Percentiles rank a stretch among this genome's conserved stretches.
Evolutionary conservation across 2,888 invertebrate species (phyloP).

Genomic region (Harpalus rubripes): DNA sequence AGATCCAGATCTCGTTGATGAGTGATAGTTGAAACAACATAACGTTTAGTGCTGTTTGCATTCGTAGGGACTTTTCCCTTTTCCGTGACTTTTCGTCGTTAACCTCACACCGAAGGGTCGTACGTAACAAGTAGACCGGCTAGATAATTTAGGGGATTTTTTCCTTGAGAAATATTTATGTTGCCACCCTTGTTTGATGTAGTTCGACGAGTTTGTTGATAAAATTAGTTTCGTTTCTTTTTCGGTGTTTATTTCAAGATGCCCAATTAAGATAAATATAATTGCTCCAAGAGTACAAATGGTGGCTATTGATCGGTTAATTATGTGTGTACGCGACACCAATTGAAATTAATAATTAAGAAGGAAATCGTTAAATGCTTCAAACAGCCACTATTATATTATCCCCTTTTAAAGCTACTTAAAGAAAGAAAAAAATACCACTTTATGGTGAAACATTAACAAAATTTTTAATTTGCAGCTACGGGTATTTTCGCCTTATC

Average conservation of each 20-base stretch:
- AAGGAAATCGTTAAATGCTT: not conserved
- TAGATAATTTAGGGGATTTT: conserved; percentile 58
- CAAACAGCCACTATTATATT: not conserved
- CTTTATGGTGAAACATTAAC: too few relatives aligned
- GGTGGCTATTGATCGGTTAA: conserved; percentile 23
- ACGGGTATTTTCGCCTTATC: too few relatives aligned
- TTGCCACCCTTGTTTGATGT: conserved; percentile 61
- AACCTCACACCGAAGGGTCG: conserved; percentile 34
- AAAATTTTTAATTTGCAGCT: too few relatives aligned
- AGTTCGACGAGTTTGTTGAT: conserved; percentile 32
- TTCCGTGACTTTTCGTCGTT: conserved; percentile 57
- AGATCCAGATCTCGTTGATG: conserved; percentile 35
- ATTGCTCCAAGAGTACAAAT: conserved; percentile 26
- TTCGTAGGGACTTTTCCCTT: conserved; percentile 37
- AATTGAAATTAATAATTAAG: not conserved
- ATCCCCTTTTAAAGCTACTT: not conserved
- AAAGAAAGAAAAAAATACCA: too few relatives aligned
- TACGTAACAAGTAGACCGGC: conserved; percentile 32
- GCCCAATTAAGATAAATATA: conserved; percentile 48
- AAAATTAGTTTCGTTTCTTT: conserved; percentile 50
- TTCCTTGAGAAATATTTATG: conserved; percentile 56
- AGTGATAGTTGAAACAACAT: conserved; percentile 59
- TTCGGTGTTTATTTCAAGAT: conserved; percentile 40
- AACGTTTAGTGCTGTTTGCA: conserved; percentile 52
- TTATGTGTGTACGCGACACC: conserved; percentile 10